Evolutionary conservation across 1,140 invertebrate genomes (phyloP).

Genomic region (Penaeus japonicus): DNA sequence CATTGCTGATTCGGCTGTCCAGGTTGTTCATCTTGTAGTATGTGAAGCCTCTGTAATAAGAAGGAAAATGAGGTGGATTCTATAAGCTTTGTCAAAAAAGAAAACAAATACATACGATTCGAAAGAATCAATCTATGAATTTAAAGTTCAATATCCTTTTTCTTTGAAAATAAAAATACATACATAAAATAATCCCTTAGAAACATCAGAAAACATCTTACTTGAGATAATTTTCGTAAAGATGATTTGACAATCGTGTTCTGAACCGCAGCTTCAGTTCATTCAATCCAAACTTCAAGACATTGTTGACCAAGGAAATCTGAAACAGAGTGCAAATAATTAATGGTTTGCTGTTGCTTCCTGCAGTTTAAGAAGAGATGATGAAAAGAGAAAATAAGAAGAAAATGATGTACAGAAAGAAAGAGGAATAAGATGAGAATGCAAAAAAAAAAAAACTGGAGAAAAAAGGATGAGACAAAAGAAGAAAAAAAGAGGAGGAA

Average conservation of each 20-base stretch:
- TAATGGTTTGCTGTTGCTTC: no score
- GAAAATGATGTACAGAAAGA: not conserved
- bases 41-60: conserved; percentile 83
- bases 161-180: no score
- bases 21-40: conserved; percentile 98
- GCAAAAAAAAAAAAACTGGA: not conserved
- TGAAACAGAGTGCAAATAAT: conserved; percentile 59
- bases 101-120: no score
- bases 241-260: conserved; percentile 84
- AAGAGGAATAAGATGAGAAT: not conserved
- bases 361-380: not conserved
- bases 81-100: not conserved
- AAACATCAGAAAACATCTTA: conserved; percentile 68
- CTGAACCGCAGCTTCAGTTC: conserved; percentile 91
- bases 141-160: no score
- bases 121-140: no score
- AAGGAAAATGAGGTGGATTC: conserved; percentile 17
- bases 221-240: conserved; percentile 93
- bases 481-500: not conserved
- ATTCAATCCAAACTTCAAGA: conserved; percentile 92
- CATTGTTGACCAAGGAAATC: conserved; percentile 87
- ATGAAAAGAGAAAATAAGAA: conserved; percentile 43
- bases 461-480: not conserved
- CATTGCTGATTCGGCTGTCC: conserved; percentile 93
- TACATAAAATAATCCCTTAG: not conserved